These are phyloP conservation scores for Rhea americana DNA, from an alignment of 2,113 vertebrate genomes.

Conservation along the genomic window DNA sequence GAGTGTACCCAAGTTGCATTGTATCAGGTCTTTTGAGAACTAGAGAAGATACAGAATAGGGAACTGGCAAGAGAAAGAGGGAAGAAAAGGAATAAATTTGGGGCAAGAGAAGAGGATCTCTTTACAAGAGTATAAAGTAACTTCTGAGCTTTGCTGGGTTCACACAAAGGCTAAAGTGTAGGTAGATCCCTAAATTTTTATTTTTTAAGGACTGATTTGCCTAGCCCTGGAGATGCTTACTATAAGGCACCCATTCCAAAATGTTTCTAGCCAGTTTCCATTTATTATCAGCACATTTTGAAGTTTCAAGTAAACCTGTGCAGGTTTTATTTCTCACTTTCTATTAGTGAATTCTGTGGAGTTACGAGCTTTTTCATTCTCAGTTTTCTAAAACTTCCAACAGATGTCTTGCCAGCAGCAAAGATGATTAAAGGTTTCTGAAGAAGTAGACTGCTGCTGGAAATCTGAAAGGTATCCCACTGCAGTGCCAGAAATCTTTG, in stretches of 20 bases:
- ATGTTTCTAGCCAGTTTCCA: constrained; percentile 42
- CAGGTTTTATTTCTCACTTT: constrained; percentile 65
- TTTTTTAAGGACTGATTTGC: background rate
- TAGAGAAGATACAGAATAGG: background rate
- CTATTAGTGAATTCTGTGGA: constrained; percentile 49
- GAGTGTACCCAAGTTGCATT: rapidly evolving
- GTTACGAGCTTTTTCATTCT: constrained; percentile 52
- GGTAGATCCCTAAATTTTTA: background rate
- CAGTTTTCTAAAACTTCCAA: constrained; percentile 38
- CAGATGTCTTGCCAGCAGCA: constrained; percentile 57
- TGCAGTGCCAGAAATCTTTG: constrained; percentile 43
- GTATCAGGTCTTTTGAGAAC: background rate
- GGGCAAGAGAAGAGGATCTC: background rate
- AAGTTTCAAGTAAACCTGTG: constrained; percentile 41
- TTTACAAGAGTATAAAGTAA: background rate
- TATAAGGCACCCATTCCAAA: background rate
- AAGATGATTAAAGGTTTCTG: constrained; percentile 66
- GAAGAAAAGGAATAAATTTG: background rate
- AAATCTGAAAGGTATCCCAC: constrained; percentile 52
- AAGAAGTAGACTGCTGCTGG: constrained; percentile 45
- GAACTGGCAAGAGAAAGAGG: background rate
- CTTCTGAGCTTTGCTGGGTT: background rate
- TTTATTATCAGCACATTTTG: constrained; percentile 55
- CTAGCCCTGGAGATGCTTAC: constrained; percentile 19
- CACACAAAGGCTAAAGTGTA: background rate